Conservation (phyloP, 2,888 invertebrate genomes). For the Eupithecia centaureata region DNA sequence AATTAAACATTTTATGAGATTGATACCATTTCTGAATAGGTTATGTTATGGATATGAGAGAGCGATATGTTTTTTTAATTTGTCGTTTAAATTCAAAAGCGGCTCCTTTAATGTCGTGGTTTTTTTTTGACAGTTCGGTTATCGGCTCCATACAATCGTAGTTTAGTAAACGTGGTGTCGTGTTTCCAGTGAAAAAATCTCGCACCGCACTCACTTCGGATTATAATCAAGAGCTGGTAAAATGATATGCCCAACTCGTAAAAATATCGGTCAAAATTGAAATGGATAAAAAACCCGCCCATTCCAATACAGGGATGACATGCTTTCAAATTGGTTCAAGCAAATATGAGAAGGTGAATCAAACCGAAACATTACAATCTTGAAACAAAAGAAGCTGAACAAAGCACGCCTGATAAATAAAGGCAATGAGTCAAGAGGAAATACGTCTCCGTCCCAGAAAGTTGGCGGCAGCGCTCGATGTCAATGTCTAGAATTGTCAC, state of each 20-base stretch:
- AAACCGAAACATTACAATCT: conserved; percentile 5
- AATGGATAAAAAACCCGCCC: too few relatives aligned
- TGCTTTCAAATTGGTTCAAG: neutral
- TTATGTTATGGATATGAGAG: neutral
- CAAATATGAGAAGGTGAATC: neutral
- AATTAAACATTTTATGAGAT: neutral
- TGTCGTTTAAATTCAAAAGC: neutral
- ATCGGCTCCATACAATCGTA: neutral
- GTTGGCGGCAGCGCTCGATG: conserved; percentile 32
- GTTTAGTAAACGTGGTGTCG: neutral
- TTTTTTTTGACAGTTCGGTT: neutral
- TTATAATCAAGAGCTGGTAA: neutral
- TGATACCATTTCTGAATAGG: neutral
- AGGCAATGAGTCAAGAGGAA: conserved; percentile 45
- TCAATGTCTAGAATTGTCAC: conserved; percentile 31
- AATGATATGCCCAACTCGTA: neutral
- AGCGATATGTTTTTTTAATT: neutral
- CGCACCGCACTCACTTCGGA: neutral
- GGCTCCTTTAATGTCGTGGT: neutral
- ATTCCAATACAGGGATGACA: neutral
- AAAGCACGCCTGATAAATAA: conserved; percentile 33
- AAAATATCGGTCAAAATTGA: too few relatives aligned
- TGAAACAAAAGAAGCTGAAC: conserved; percentile 12
- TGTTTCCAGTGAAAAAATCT: neutral
- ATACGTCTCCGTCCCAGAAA: conserved; percentile 46